phyloP scores from a whole-genome alignment of 2,888 invertebrate species.

The Sialis lutaria region DNA sequence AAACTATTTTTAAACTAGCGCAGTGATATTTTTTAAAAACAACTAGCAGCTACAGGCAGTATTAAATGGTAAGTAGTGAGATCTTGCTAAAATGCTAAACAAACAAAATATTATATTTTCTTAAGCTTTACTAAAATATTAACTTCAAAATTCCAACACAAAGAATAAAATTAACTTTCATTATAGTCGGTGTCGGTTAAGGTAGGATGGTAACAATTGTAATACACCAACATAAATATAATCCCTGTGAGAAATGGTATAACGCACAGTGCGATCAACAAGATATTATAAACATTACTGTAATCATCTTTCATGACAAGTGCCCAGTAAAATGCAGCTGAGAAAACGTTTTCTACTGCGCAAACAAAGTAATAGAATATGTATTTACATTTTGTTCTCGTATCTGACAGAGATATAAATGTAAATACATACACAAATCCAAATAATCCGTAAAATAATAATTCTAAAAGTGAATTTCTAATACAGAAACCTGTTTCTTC shows the following conservation, averaged over 20 bases:
- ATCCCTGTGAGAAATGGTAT: slow-evolving; percentile 51
- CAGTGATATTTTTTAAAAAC: too few relatives aligned
- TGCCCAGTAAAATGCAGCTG: slow-evolving; percentile 44
- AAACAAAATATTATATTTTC: too few relatives aligned
- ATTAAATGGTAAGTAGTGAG: too few relatives aligned
- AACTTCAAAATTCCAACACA: too few relatives aligned
- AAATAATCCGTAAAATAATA: slow-evolving; percentile 53
- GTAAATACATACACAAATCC: slow-evolving; percentile 78
- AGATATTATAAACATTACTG: slow-evolving; percentile 36
- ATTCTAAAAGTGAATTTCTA: slow-evolving; percentile 37
- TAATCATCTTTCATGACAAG: slow-evolving; percentile 29
- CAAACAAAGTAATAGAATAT: slow-evolving; percentile 48
- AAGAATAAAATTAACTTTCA: too few relatives aligned
- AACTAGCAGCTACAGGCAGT: too few relatives aligned
- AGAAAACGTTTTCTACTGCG: slow-evolving; percentile 42
- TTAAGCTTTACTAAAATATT: too few relatives aligned
- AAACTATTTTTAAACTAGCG: too few relatives aligned
- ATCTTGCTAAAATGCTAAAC: too few relatives aligned
- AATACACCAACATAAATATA: slow-evolving; percentile 52
- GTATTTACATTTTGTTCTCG: slow-evolving; percentile 55
- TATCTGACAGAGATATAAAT: slow-evolving; percentile 66
- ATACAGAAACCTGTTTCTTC: slow-evolving; percentile 53
- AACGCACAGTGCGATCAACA: slow-evolving; percentile 40
- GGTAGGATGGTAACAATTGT: slow-evolving; percentile 51
- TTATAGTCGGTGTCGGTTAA: too few relatives aligned